Conservation (phyloP, 2,888 invertebrate genomes). For the Eupelmus urozonus region DNA sequence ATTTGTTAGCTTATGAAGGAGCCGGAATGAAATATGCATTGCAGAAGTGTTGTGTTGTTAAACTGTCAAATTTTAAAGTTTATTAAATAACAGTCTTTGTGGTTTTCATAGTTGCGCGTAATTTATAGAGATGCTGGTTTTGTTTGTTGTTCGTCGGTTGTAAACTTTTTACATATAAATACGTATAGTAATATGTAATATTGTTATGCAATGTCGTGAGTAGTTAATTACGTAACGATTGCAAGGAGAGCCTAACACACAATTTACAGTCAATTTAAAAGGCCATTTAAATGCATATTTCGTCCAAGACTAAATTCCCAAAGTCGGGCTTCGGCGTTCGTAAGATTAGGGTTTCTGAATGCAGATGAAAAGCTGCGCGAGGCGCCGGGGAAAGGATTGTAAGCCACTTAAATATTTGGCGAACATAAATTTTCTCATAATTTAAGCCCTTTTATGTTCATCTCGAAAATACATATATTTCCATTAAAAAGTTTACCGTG, state of each 20-base stretch:
- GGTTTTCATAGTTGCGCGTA: too few relatives aligned
- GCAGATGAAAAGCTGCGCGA: slow-evolving; percentile 58
- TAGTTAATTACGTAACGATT: slow-evolving; percentile 61
- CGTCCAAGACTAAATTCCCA: slow-evolving; percentile 63
- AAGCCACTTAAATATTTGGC: slow-evolving; percentile 57
- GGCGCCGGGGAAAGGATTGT: slow-evolving; percentile 57
- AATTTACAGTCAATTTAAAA: slow-evolving; percentile 65
- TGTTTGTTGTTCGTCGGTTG: too few relatives aligned
- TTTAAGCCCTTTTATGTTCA: slow-evolving; percentile 51
- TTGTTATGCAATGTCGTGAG: slow-evolving; percentile 1
- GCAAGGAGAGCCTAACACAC: slow-evolving; percentile 46
- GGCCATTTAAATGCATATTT: slow-evolving; percentile 69
- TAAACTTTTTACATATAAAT: too few relatives aligned
- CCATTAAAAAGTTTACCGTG: slow-evolving; percentile 34
- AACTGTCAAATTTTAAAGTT: too few relatives aligned
- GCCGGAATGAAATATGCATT: too few relatives aligned
- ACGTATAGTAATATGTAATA: not conserved
- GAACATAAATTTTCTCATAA: slow-evolving; percentile 56
- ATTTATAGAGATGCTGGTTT: too few relatives aligned
- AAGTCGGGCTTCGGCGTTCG: slow-evolving; percentile 60
- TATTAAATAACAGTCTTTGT: too few relatives aligned
- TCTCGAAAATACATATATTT: slow-evolving; percentile 49
- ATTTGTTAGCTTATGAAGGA: too few relatives aligned
- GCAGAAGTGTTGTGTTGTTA: too few relatives aligned
- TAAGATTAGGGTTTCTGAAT: slow-evolving; percentile 56